Percentiles rank a stretch among this genome's conserved stretches.
Evolutionary conservation across 2,888 invertebrate species (phyloP).

Genomic region (Andrena bucephala): DNA sequence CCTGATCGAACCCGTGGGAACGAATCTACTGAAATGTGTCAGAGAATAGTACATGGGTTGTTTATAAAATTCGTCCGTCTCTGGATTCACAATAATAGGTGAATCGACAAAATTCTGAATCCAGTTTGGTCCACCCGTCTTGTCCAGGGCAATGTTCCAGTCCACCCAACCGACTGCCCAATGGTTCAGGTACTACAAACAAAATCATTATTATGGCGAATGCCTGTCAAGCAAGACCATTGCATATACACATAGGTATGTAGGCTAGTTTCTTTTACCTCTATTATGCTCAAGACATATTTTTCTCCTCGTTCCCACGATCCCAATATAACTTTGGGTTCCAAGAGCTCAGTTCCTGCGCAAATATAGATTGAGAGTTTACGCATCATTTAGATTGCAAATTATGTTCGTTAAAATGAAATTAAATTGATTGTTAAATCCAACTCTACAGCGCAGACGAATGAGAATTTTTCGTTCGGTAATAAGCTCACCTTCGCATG

Average conservation of each 20-base stretch:
- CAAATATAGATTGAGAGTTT: background rate
- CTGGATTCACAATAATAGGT: constrained; percentile 89
- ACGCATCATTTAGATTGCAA: background rate
- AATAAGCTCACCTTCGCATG: constrained; percentile 88
- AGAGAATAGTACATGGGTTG: constrained; percentile 95
- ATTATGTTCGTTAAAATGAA: background rate
- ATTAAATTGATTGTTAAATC: background rate
- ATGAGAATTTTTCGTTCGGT: background rate
- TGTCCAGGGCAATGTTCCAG: constrained; percentile 94
- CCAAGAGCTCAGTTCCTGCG: background rate
- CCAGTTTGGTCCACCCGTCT: constrained; percentile 93
- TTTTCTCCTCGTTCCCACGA: constrained; percentile 90
- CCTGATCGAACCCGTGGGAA: constrained; percentile 87
- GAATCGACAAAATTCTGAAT: constrained; percentile 92
- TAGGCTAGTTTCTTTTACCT: constrained; percentile 48
- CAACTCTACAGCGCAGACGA: background rate
- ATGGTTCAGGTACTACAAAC: constrained; percentile 40
- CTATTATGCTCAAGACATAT: constrained; percentile 89
- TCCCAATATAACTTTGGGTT: constrained; percentile 88
- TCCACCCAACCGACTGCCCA: constrained; percentile 91
- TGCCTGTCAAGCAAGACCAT: background rate
- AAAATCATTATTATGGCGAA: background rate
- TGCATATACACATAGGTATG: background rate
- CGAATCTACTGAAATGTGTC: constrained; percentile 92
- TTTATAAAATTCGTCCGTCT: constrained; percentile 92